Evolutionary conservation across 2,888 invertebrate species (phyloP).

Genomic region (Apodemia zela): DNA sequence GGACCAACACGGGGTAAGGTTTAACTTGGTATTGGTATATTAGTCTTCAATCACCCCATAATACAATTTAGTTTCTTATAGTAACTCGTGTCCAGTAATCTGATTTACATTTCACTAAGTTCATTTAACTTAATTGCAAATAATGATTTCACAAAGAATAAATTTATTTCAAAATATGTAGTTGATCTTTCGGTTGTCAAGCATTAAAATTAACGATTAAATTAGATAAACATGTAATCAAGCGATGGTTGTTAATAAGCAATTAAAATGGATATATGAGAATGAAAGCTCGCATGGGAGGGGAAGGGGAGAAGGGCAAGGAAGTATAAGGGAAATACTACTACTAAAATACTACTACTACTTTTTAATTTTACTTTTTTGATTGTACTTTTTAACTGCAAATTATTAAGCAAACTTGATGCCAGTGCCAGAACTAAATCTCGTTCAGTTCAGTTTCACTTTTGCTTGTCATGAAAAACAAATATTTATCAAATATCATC

Average conservation of each 20-base stretch:
- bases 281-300: constrained; percentile 17
- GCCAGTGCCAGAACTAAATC: too few relatives aligned
- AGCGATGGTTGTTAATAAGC: constrained; percentile 23
- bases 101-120: not conserved
- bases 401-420: too few relatives aligned
- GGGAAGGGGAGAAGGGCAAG: not conserved
- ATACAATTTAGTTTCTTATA: too few relatives aligned
- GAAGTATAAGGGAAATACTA: not conserved
- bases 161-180: not conserved
- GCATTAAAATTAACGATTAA: not conserved
- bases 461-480: too few relatives aligned
- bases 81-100: not conserved
- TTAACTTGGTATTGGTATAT: too few relatives aligned
- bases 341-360: too few relatives aligned
- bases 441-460: too few relatives aligned
- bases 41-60: too few relatives aligned
- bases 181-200: not conserved
- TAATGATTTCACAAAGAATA: not conserved
- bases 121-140: not conserved
- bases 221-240: constrained; percentile 6
- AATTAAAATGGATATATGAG: constrained; percentile 7
- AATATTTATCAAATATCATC: too few relatives aligned
- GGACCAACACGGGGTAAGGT: too few relatives aligned
- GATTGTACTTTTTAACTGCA: too few relatives aligned
- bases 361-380: too few relatives aligned